Evolutionary conservation across 2,888 invertebrate genomes (phyloP), one percentile per base, ranked within the genome.

Genomic region (Cinara cedri): DNA sequence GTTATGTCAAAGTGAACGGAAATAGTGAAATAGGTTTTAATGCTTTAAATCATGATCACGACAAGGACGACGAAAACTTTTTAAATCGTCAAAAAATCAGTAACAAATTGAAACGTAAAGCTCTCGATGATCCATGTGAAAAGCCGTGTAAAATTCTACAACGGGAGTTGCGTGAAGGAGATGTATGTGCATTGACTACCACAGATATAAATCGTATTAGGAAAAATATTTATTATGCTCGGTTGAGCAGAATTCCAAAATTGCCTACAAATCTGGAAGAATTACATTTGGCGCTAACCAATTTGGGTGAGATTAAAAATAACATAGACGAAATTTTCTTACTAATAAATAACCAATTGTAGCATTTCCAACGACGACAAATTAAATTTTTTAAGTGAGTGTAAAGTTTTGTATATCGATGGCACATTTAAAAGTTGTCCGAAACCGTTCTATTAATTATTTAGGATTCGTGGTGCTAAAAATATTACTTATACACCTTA

Each of bases 371-470:
- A 60, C 24, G 54, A 54, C 19, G 4, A 55, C 55, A 21, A 60
- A 26, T 34, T 62, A 34, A 62, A 16, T 16, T 34, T 34, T 16
- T 26, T 34, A 34, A 62, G 16, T 62, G 60, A 62, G 34, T 60
- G 60, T 62, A 34, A 62, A 60, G 16, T 6, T 62, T 26, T 62
- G 16, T 62, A 62, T 34, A 6, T 62, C 34, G 34, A 62, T 62
- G 16, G 60, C 4, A 62, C 34, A 34, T 62, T 62, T 34, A 62
- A 62, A 62, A 62, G 60, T 62, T 62, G 26, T 19, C 60, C 34
- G 8, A 34, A 62, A 62, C 57, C 24, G 3, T 57, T 57, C 3
- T 57, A 57, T 57, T 13, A 57, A 24, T 57, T 24, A 57, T 57
- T 57, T 24, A 24, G 57, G 57, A 24, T n/a, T n/a, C n/a, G n/a